Percentiles rank a stretch among this genome's conserved stretches.
Conservation (phyloP, 2,113 vertebrate genomes). For the Hydrochoerus hydrochaeris region DNA sequence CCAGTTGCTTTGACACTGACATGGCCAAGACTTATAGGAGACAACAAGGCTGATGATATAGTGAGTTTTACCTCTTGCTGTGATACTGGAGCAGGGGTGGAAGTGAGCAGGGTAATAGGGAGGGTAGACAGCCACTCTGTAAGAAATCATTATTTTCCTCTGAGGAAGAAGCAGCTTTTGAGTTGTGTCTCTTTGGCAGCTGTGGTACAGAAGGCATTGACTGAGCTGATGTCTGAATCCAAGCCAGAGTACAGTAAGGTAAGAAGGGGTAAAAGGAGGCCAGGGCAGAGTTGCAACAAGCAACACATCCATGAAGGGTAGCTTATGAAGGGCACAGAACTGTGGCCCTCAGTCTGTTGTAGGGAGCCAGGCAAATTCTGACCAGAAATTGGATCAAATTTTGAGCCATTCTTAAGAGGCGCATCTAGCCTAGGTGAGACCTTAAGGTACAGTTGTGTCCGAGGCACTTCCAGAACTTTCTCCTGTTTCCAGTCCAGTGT, state of each 20-base stretch:
- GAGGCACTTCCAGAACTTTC: conserved; percentile 30
- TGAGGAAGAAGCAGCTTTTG: neutral
- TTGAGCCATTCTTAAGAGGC: conserved; percentile 27
- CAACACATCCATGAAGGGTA: neutral
- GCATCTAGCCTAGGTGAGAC: neutral
- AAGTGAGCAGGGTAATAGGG: neutral
- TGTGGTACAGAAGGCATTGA: neutral
- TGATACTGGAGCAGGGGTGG: neutral
- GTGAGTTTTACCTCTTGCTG: neutral
- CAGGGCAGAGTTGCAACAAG: neutral
- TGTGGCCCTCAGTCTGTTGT: conserved; percentile 37
- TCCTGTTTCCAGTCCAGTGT: neutral
- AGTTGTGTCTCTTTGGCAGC: neutral
- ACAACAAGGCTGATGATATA: neutral
- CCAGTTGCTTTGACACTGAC: neutral
- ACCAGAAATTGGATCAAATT: conserved; percentile 35
- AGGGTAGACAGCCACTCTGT: neutral
- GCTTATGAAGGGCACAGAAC: neutral
- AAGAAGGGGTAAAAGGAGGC: neutral
- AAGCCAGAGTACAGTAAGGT: neutral
- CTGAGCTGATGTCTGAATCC: neutral
- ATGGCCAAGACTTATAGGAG: neutral
- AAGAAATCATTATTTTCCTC: neutral
- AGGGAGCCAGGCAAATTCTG: conserved; percentile 8
- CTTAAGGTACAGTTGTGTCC: conserved; percentile 12